phyloP scores from a whole-genome alignment of 2,888 invertebrate species.

The Chloroclystis v-ata region DNA sequence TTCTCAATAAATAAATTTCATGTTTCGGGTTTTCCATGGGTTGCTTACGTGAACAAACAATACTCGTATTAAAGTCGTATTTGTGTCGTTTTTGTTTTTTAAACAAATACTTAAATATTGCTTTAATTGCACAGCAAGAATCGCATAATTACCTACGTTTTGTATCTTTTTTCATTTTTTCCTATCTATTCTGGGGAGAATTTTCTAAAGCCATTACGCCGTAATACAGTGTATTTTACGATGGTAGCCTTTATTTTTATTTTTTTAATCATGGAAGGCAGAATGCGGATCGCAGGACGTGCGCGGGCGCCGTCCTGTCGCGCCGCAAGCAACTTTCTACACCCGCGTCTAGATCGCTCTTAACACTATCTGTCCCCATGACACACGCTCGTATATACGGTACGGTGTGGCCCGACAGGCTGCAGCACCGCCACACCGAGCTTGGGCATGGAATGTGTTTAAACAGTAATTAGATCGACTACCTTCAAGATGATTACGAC shows the following conservation, averaged over 20 bases:
- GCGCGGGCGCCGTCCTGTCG: slow-evolving; percentile 71
- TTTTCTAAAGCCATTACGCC: slow-evolving; percentile 46
- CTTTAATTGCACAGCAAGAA: too few species aligned
- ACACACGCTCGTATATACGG: too few species aligned
- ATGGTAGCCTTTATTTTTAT: slow-evolving; percentile 58
- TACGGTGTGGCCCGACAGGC: too few species aligned
- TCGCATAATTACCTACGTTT: too few species aligned
- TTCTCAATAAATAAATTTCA: too few species aligned
- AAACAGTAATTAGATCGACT: slow-evolving; percentile 76
- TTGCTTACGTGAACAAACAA: slow-evolving; percentile 11
- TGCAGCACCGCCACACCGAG: too few species aligned
- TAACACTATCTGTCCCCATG: too few species aligned
- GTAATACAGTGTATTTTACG: slow-evolving; percentile 61
- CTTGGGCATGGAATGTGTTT: too few species aligned
- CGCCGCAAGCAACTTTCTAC: slow-evolving; percentile 77
- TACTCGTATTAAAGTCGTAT: background rate
- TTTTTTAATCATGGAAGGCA: slow-evolving; percentile 63
- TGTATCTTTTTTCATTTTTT: too few species aligned
- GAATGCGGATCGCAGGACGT: slow-evolving; percentile 75
- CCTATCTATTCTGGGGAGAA: slow-evolving; percentile 49
- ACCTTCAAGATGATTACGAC: slow-evolving; percentile 69
- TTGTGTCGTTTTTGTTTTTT: background rate
- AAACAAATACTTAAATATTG: too few species aligned
- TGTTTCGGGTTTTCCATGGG: slow-evolving; percentile 21
- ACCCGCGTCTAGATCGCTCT: slow-evolving; percentile 72